Base-by-base conservation (phyloP, 2,888 invertebrate species). In the Melanotus villosus region DNA sequence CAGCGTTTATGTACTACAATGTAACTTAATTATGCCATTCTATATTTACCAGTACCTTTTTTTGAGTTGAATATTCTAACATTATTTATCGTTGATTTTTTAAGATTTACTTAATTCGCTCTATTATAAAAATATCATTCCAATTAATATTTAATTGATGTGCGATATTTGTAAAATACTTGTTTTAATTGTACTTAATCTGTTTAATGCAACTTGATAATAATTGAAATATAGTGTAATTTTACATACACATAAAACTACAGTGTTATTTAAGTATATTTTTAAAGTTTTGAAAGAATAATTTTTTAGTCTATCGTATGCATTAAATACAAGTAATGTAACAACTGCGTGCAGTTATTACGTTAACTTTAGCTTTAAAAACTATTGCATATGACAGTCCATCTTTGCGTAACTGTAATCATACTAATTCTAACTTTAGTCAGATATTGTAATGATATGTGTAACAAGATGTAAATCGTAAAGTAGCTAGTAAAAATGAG, bases 361-460 rank as follows among this genome's bases (percentile, higher is more conserved):
- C 54, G 58, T 69, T 59, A 54, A 58, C 68, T 68, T 68, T 52
- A 65, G 65, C 65, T 65, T 69, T 69, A 65, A 69, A 56, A 65
- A 65, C 52, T 54, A 65, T 83, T 83, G 84, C 83, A 83, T 83
- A 82, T 83, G 82, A 80, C 81, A 83, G 84, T 84, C 83, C 83
- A 83, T 79, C 81, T 83, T 81, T 80, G 73, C 70, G 74, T 80
- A 79, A 80, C 79, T 79, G 80, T 82, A 81, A 81, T 79, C 80
- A 77, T 79, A 74, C 73, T 74, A 75, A 74, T 79, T 74, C 73
- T 74, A 74, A 74, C 77, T 77, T 26, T 79, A 76, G 77, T 65
- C 64, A 52, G 74, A 75, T 76, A 73, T 76, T 77, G 77, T 78
- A 73, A 75, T 71, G 75, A 73, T 74, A 68, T 64, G 14, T 63